A percentile compares a stretch with the other conserved stretches of the same genome.
phyloP scores from a whole-genome alignment of 2,113 vertebrate genomes.

The Sula dactylatra region DNA sequence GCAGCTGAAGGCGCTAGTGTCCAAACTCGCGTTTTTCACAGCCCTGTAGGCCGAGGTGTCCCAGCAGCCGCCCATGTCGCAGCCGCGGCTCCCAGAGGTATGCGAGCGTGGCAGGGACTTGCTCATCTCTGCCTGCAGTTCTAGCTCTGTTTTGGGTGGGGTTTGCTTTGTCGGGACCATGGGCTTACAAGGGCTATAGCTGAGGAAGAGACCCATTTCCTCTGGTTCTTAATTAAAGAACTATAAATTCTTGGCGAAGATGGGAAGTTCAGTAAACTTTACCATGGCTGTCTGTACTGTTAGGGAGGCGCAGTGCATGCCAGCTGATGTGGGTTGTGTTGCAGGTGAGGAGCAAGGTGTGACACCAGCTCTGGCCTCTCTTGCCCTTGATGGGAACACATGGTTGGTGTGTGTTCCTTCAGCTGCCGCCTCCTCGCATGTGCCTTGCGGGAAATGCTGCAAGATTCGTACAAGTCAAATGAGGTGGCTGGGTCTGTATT shows the following conservation, averaged over 20 bases:
- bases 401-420: fast-evolving
- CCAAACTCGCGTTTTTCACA: not conserved
- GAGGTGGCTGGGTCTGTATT: fast-evolving
- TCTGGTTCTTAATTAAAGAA: not conserved
- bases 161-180: not conserved
- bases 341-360: fast-evolving
- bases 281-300: not conserved
- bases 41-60: not conserved
- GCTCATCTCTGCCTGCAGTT: not conserved
- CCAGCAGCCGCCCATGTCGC: too few relatives aligned
- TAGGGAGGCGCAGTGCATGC: not conserved
- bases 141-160: fast-evolving
- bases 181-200: not conserved
- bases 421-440: fast-evolving
- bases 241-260: not conserved
- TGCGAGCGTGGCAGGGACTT: fast-evolving
- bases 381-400: fast-evolving
- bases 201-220: not conserved
- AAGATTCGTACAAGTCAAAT: not conserved
- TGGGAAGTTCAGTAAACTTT: fast-evolving
- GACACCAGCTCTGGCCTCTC: not conserved
- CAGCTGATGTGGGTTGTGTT: fast-evolving
- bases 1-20: fast-evolving
- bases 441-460: fast-evolving
- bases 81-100: not conserved